Conservation (phyloP, 2,888 invertebrate species). For the Autographa pulchrina region DNA sequence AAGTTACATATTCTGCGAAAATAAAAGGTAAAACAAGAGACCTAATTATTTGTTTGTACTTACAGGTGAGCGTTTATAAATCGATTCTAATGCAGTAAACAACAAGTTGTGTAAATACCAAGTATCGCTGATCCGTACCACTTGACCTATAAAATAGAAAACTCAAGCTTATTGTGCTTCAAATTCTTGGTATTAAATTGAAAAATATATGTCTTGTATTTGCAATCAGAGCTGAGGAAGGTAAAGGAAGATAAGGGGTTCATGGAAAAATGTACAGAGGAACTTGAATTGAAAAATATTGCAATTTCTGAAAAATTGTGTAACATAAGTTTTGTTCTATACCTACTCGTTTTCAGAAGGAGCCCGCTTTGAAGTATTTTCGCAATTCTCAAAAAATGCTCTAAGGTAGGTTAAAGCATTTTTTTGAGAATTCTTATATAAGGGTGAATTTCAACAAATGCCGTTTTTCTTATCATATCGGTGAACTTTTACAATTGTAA, state of each 20-base stretch:
- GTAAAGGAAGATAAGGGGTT: background rate
- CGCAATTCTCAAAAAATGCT: too few relatives aligned
- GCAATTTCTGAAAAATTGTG: too few relatives aligned
- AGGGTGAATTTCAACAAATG: too few relatives aligned
- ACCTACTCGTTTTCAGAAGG: too few relatives aligned
- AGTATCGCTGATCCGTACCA: background rate
- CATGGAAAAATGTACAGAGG: background rate
- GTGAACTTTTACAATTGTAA: too few relatives aligned
- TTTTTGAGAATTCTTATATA: too few relatives aligned
- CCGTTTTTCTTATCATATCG: too few relatives aligned
- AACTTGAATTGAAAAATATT: too few relatives aligned
- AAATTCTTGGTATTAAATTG: background rate
- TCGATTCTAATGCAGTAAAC: conserved; percentile 1
- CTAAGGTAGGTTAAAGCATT: too few relatives aligned
- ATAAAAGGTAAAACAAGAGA: background rate
- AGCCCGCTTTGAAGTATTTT: too few relatives aligned
- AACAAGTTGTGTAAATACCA: background rate
- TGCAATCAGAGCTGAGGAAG: background rate
- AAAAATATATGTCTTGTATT: background rate
- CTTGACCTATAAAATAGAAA: background rate
- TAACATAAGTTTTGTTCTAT: too few relatives aligned
- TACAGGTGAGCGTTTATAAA: background rate
- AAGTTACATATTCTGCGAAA: background rate
- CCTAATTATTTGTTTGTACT: background rate
- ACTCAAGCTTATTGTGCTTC: background rate